A percentile compares a stretch with the other conserved stretches of the same genome.
Evolutionary conservation across 2,113 vertebrate species (phyloP).

Genomic region (Manacus vitellinus): DNA sequence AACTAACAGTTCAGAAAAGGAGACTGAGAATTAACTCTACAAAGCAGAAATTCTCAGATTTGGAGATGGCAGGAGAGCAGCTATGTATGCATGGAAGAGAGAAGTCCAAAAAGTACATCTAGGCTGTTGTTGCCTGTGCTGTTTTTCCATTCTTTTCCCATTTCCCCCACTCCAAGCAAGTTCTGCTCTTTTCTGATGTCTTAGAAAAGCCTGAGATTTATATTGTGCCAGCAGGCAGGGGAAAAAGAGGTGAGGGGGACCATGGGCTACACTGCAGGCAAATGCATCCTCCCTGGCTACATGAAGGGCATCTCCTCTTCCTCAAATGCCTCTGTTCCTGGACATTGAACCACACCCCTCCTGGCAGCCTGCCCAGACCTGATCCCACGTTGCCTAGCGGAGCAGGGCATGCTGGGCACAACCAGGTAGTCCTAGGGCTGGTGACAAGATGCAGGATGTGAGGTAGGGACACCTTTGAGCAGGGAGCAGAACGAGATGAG

Average conservation of each 20-base stretch:
- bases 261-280: background rate
- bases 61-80: background rate
- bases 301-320: background rate
- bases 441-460: background rate
- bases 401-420: background rate
- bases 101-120: background rate
- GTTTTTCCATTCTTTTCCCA: background rate
- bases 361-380: background rate
- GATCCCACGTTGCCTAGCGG: background rate
- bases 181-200: background rate
- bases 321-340: background rate
- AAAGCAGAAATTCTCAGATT: background rate
- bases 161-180: background rate
- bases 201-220: background rate
- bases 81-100: rapidly evolving
- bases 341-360: background rate
- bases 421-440: background rate
- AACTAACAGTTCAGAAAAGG: background rate
- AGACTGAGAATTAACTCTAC: background rate
- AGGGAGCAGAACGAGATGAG: background rate
- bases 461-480: background rate
- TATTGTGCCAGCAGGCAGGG: background rate
- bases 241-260: background rate
- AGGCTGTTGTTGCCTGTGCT: background rate
- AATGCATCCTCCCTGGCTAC: background rate